A percentile compares a stretch with the other conserved stretches of the same genome.
These are phyloP conservation scores for Xestia xanthographa DNA, from an alignment of 2,888 invertebrate species.

Conservation along the genomic window DNA sequence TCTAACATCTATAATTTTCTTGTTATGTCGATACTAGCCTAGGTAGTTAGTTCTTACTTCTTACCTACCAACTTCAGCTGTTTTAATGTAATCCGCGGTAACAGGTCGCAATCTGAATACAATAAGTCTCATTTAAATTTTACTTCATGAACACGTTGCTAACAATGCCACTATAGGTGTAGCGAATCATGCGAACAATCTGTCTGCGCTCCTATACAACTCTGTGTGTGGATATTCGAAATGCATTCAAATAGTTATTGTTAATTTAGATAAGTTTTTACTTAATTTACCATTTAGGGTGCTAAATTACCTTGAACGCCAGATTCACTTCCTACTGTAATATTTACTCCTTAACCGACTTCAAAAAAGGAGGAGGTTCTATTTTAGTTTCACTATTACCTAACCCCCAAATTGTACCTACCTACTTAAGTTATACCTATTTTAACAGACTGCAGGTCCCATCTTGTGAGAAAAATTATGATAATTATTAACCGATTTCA, in stretches of 20 bases:
- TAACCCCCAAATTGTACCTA: not conserved
- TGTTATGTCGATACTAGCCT: constrained; percentile 8
- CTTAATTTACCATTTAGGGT: not conserved
- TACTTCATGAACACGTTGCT: constrained; percentile 58
- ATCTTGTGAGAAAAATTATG: not conserved
- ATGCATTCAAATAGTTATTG: constrained; percentile 16
- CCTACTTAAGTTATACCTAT: not conserved
- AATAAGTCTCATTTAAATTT: constrained; percentile 71
- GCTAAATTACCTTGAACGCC: not conserved
- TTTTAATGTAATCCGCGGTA: constrained; percentile 47
- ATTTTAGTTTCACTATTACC: not conserved
- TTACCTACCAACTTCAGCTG: constrained; percentile 15
- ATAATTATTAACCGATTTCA: too few relatives aligned
- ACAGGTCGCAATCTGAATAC: constrained; percentile 75
- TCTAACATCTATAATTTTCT: constrained; percentile 1
- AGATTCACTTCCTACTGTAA: not conserved
- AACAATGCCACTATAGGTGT: constrained; percentile 56
- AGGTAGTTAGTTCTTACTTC: constrained; percentile 3
- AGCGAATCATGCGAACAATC: constrained; percentile 60
- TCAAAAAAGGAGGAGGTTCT: too few relatives aligned
- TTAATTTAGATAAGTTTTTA: constrained; percentile 1
- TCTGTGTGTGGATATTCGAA: constrained; percentile 18
- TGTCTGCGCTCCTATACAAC: constrained; percentile 25
- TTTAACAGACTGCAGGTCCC: not conserved
- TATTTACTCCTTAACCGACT: not conserved